A percentile compares a stretch with the other conserved stretches of the same genome.
These are phyloP conservation scores for Trididemnum miniatum DNA, from an alignment of 23 tunicate species.

Conservation along the genomic window DNA sequence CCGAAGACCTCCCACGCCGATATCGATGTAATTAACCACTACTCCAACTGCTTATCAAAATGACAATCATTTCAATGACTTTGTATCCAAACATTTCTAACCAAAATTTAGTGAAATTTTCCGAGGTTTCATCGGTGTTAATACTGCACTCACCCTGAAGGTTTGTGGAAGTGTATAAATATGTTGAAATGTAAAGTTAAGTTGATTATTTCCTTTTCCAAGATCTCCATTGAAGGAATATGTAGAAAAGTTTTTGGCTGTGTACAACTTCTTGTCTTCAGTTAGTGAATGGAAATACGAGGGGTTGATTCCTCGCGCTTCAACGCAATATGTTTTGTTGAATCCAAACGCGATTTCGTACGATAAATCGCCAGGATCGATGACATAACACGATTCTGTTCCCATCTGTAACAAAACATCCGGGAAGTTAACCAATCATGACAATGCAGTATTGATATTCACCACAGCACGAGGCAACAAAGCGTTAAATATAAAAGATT, in stretches of 20 bases:
- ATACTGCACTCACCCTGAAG: conserved; percentile 18
- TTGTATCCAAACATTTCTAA: too few species aligned
- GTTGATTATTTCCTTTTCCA: neutral
- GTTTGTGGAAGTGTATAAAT: conserved; percentile 7
- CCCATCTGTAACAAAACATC: conserved; percentile 63
- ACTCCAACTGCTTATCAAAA: too few species aligned
- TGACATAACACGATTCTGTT: conserved; percentile 40
- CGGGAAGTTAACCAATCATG: too few species aligned
- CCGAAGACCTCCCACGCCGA: too few species aligned
- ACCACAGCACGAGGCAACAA: too few species aligned
- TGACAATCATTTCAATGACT: too few species aligned
- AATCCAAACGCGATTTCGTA: conserved; percentile 33
- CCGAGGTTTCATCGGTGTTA: too few species aligned
- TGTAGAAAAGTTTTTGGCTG: conserved; percentile 6
- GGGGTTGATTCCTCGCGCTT: neutral
- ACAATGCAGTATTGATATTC: too few species aligned
- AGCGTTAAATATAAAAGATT: neutral
- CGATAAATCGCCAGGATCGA: conserved; percentile 60
- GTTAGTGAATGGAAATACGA: conserved; percentile 3
- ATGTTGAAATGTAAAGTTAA: conserved; percentile 39
- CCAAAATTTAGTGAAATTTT: too few species aligned
- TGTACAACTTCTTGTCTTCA: conserved; percentile 15
- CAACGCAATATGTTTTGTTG: conserved; percentile 1
- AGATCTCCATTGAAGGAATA: conserved; percentile 5
- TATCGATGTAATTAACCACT: too few species aligned